A percentile compares a stretch with the other conserved stretches of the same genome.
Evolutionary conservation across 2,888 invertebrate genomes (phyloP).

Genomic region (Lamellibrachia satsuma): DNA sequence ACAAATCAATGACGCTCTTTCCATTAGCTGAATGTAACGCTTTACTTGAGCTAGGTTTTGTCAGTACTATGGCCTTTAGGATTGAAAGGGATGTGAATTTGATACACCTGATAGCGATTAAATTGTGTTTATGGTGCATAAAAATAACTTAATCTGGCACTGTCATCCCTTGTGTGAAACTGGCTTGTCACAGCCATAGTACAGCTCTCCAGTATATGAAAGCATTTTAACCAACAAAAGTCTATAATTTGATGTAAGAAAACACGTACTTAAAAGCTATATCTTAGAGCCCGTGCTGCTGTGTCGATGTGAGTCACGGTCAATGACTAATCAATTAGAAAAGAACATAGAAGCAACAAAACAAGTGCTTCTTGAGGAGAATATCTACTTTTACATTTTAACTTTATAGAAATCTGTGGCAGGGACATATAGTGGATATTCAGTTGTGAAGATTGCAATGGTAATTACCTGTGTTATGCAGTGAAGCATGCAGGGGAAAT

Average conservation of each 20-base stretch:
- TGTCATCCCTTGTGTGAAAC: neutral
- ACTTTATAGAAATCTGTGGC: neutral
- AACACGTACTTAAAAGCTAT: too few relatives aligned
- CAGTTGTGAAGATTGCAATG: neutral
- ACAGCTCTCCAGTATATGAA: neutral
- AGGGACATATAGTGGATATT: neutral
- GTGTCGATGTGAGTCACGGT: too few relatives aligned
- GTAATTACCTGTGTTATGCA: neutral
- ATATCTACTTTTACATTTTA: neutral
- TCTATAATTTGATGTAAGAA: too few relatives aligned
- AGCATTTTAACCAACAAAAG: too few relatives aligned
- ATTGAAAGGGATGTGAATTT: neutral
- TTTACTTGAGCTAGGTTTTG: neutral
- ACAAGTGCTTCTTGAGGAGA: too few relatives aligned
- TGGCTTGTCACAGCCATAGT: neutral
- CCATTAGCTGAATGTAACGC: neutral
- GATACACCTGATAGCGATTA: neutral
- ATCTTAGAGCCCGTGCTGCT: too few relatives aligned
- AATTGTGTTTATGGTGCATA: neutral
- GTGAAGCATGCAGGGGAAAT: neutral
- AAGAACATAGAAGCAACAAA: too few relatives aligned
- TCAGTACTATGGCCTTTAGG: neutral
- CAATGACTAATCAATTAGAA: too few relatives aligned
- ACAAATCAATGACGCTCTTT: neutral
- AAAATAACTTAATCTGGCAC: slow-evolving; percentile 12